A percentile compares a stretch with the other conserved stretches of the same genome.
phyloP scores from a whole-genome alignment of 2,888 invertebrate genomes.

The Dolomedes plantarius region DNA sequence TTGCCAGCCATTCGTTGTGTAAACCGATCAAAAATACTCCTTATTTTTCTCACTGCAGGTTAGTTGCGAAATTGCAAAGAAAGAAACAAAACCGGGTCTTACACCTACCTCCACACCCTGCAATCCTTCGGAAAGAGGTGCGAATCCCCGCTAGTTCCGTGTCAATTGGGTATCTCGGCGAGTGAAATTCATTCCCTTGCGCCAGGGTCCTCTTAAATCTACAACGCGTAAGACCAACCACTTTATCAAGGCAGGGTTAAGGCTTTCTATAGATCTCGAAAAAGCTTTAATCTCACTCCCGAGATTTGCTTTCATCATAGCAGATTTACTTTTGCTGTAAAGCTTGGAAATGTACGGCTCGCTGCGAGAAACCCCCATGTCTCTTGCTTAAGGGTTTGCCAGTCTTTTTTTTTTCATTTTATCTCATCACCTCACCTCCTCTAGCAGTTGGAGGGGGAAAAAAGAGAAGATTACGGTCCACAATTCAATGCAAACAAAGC shows the following conservation, averaged over 20 bases:
- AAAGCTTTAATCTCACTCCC: slow-evolving; percentile 68
- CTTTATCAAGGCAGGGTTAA: slow-evolving; percentile 67
- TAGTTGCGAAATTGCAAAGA: no score
- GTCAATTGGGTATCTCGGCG: slow-evolving; percentile 57
- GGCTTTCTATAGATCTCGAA: slow-evolving; percentile 68
- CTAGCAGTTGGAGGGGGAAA: slow-evolving; percentile 39
- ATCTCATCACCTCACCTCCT: background rate
- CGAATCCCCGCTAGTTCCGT: slow-evolving; percentile 34
- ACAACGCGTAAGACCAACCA: slow-evolving; percentile 38
- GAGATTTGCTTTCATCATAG: slow-evolving; percentile 69
- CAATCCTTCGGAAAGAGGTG: background rate
- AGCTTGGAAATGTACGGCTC: slow-evolving; percentile 39
- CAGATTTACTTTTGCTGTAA: slow-evolving; percentile 62
- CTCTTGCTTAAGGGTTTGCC: slow-evolving; percentile 38
- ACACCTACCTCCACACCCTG: background rate
- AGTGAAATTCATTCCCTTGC: slow-evolving; percentile 39
- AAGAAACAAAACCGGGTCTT: no score
- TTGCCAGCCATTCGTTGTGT: no score
- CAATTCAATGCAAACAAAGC: slow-evolving; percentile 71
- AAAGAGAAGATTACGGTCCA: slow-evolving; percentile 52
- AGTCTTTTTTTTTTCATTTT: background rate
- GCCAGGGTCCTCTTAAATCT: slow-evolving; percentile 39
- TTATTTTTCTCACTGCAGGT: no score
- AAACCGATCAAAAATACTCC: no score
- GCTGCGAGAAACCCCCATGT: slow-evolving; percentile 23